These are phyloP conservation scores for Mionectes macconnelli DNA, from an alignment of 2,113 vertebrate genomes.

Conservation along the genomic window DNA sequence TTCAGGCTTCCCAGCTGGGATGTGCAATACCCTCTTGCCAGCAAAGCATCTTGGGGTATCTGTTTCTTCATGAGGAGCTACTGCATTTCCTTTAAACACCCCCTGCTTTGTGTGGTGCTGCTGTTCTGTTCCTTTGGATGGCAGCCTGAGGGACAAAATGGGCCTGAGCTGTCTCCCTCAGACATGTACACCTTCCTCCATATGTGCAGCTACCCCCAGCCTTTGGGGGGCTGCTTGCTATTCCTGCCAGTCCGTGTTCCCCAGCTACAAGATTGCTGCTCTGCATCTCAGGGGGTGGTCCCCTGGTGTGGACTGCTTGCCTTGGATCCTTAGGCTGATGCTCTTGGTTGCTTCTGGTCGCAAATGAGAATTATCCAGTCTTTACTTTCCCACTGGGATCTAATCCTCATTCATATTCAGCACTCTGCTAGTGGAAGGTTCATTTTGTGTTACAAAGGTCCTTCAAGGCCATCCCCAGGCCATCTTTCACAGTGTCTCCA, in stretches of 20 bases:
- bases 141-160: background rate
- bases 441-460: background rate
- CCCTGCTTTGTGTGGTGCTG: background rate
- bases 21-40: background rate
- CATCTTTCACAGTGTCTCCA: background rate
- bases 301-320: background rate
- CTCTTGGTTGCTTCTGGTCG: background rate
- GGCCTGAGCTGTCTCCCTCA: background rate
- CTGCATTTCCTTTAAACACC: background rate
- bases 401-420: background rate
- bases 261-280: background rate
- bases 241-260: background rate
- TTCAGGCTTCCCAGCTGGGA: background rate
- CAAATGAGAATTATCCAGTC: background rate
- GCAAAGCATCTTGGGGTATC: background rate
- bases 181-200: background rate
- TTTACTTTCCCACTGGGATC: background rate
- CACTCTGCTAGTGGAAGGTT: background rate
- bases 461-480: background rate
- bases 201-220: fast-evolving
- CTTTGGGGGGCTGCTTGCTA: background rate
- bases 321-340: background rate
- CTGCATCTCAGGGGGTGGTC: background rate
- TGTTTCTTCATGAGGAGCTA: background rate
- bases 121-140: background rate